Evolutionary conservation across 2,888 invertebrate species (phyloP), one percentile per base, ranked within the genome.

Genomic region (Amphimallon solstitiale): DNA sequence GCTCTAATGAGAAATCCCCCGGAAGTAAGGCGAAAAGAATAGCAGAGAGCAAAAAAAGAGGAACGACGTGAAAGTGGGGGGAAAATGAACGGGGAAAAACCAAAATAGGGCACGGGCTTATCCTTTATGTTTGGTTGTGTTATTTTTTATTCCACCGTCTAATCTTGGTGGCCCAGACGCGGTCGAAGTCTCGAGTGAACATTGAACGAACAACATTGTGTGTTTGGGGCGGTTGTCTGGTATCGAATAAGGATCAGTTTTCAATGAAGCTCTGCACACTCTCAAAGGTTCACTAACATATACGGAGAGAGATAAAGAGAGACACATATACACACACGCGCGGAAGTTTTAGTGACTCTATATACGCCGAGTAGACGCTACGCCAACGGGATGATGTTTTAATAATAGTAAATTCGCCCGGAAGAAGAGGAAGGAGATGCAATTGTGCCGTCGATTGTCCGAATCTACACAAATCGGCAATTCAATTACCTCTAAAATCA

Each of bases 361-460:
- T 37, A 37, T 14, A 15, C 14, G 17, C n/a, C n/a, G n/a, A n/a
- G 12, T 43, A 14, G 43, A 69, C 66, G 69, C 67, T 67, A 35
- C 64, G 67, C 67, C 62, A 49, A 60, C 45, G 51, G 62, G 52
- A 70, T 70, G 71, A 73, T 74, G 74, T 74, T 74, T 74, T 75
- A 75, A 75, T 75, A 75, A 75, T 74, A 70, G 72, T 72, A 71
- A 71, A 75, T 71, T 73, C 71, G 73, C 73, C 67, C 67, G 64
- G 67, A 48, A 37, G 7, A n/a, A 34, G 51, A 72, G 70, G 69
- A 63, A 29, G 68, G 66, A 63, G n/a, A n/a, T n/a, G 68, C 72
- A 71, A 73, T 73, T 72, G 72, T 71, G 64, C 68, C 60, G 65
- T 48, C 63, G 65, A 67, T 70, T 70, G 70, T 71, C 70, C 72